Base-by-base conservation (phyloP, 2,888 invertebrate species). In the Drosophila suboccidentalis region DNA sequence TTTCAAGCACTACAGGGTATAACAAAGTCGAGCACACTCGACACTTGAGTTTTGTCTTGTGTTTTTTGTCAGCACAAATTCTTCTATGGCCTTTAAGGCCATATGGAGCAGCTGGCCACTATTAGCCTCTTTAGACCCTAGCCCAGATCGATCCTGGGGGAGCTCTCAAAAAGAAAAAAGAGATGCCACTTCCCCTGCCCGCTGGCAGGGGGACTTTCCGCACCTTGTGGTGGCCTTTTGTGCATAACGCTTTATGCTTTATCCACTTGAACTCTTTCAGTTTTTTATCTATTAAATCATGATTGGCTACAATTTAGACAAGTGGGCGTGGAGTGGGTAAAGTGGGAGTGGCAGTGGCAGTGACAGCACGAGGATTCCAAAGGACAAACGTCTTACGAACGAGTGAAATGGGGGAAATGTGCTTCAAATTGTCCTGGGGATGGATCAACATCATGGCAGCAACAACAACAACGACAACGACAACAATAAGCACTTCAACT, bases 231-330 rank as follows among this genome's bases (percentile, higher is more conserved):
- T 72, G 70, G 62, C 72, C 72, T 71, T 81, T 77, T 87, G 82
- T 87, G 75, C 82, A 80, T 70, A 74, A 79, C 87, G 85, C 85
- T 85, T 84, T 87, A 85, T 85, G 87, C 86, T 69, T 84, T 84
- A 84, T 84, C 84, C 87, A 84, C 84, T 84, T 84, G 84, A 87
- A 84, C 84, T 84, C 87, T 87, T 84, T 82, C 80, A 79, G 82
- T 78, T 72, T 82, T 87, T 82, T 86, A 88, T 85, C 85, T 85
- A 85, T 85, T 85, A 85, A 88, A 88, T 85, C 85, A 88, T 85
- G 85, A 85, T 85, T 85, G 88, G 88, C 87, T 80, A 80, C 88
- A 88, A 86, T 88, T 82, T 88, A 80, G 74, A 82, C 80, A 84
- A 87, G 82, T 87, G 85, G 79, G 66, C 69, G 57, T 19, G 26